Conservation (phyloP, 2,797 vertebrate genomes). For the Orestias chungarensis region DNA sequence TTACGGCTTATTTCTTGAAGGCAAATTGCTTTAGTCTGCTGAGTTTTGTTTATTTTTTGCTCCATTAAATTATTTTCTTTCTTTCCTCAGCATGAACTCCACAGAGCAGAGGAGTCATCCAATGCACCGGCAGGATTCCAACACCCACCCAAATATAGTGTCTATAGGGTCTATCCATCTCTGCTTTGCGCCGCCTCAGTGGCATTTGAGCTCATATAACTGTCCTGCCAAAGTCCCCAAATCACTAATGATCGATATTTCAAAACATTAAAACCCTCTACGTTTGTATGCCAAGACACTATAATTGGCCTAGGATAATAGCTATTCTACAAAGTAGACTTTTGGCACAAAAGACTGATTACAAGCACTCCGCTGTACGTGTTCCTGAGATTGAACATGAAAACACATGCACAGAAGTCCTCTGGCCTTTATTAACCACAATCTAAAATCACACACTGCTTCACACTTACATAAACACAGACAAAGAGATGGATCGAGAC, state of each 20-base stretch:
- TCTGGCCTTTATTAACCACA: constrained; percentile 32
- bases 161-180: constrained; percentile 21
- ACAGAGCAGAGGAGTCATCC: constrained; percentile 33
- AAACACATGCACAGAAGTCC: constrained; percentile 20
- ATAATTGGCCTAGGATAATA: constrained; percentile 25
- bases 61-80: constrained; percentile 48
- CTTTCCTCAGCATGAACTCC: constrained; percentile 45
- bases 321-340: constrained; percentile 25
- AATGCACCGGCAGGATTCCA: constrained; percentile 23
- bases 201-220: constrained; percentile 8
- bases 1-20: constrained; percentile 32
- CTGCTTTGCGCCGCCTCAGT: constrained; percentile 18
- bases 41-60: constrained; percentile 51
- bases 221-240: constrained; percentile 16
- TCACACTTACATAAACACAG: constrained; percentile 32
- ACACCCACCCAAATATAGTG: constrained; percentile 27
- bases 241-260: constrained; percentile 28
- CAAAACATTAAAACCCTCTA: constrained; percentile 19
- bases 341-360: constrained; percentile 35
- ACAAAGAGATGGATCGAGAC: constrained; percentile 13
- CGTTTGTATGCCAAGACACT: constrained; percentile 7
- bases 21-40: constrained; percentile 17
- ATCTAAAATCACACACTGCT: background rate
- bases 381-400: background rate
- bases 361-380: constrained; percentile 5